phyloP scores from a whole-genome alignment of 2,113 vertebrate species.

The Psammodynastes pulverulentus region DNA sequence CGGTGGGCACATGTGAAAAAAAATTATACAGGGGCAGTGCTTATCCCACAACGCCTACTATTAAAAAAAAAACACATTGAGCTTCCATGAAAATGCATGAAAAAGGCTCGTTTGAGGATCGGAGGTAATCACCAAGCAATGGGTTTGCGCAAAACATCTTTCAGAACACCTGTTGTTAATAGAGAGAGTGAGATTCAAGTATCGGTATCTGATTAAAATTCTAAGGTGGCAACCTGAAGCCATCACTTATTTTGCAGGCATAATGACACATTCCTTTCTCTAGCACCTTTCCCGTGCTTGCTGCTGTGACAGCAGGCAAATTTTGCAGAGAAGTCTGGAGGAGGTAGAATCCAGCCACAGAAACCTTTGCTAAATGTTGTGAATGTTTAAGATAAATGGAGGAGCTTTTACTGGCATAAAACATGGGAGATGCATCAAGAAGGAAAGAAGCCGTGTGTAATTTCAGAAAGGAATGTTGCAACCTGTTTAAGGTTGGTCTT shows the following conservation, averaged over 20 bases:
- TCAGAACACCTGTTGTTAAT: neutral
- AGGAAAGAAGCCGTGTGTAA: neutral
- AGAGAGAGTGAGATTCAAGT: neutral
- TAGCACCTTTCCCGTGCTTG: neutral
- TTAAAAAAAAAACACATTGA: neutral
- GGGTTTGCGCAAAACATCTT: neutral
- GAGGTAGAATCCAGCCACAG: neutral
- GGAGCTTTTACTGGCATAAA: neutral
- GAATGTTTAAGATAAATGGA: neutral
- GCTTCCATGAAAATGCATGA: neutral
- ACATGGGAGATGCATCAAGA: neutral
- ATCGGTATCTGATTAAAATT: neutral
- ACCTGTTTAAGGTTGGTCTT: neutral
- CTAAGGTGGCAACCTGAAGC: neutral
- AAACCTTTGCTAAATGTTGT: neutral
- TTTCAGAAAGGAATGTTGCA: neutral
- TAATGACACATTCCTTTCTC: neutral
- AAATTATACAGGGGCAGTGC: neutral
- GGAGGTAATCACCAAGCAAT: neutral
- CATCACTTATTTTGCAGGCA: neutral
- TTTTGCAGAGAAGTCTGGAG: neutral
- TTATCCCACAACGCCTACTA: neutral
- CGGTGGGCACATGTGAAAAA: neutral
- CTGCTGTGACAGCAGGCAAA: neutral
- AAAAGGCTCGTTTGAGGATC: neutral